phyloP scores from a whole-genome alignment of 2,888 invertebrate genomes.

The Cremastobaeus sp. region DNA sequence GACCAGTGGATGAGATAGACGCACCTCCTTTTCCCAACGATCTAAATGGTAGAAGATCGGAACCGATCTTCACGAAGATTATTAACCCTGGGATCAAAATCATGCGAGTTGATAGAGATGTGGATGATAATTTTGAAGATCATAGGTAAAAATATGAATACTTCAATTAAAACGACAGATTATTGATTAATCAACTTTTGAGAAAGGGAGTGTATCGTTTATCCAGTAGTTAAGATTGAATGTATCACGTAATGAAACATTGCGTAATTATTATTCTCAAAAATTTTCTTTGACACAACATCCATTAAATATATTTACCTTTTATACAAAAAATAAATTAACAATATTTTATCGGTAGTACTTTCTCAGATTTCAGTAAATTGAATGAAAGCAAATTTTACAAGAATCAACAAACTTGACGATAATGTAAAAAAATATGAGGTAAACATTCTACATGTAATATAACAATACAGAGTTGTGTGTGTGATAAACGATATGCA shows the following conservation, averaged over 20 bases:
- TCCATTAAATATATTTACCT: no score
- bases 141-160: slow-evolving; percentile 68
- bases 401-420: no score
- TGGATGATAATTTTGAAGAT: slow-evolving; percentile 69
- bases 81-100: slow-evolving; percentile 75
- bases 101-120: slow-evolving; percentile 75
- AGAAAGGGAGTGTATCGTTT: slow-evolving; percentile 56
- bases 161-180: slow-evolving; percentile 5
- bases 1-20: slow-evolving; percentile 74
- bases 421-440: no score
- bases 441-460: no score
- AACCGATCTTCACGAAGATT: slow-evolving; percentile 71
- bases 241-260: slow-evolving; percentile 54
- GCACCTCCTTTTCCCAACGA: slow-evolving; percentile 73
- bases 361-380: no score
- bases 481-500: slow-evolving; percentile 38
- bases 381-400: no score
- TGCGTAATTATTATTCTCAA: slow-evolving; percentile 16
- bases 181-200: no score
- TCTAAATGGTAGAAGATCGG: slow-evolving; percentile 62
- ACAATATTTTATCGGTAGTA: no score
- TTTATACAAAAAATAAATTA: no score
- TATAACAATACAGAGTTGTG: neutral
- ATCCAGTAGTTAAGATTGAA: slow-evolving; percentile 21
- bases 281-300: slow-evolving; percentile 8